Conservation (phyloP, 2,113 vertebrate species). For the Rafetus swinhoei region DNA sequence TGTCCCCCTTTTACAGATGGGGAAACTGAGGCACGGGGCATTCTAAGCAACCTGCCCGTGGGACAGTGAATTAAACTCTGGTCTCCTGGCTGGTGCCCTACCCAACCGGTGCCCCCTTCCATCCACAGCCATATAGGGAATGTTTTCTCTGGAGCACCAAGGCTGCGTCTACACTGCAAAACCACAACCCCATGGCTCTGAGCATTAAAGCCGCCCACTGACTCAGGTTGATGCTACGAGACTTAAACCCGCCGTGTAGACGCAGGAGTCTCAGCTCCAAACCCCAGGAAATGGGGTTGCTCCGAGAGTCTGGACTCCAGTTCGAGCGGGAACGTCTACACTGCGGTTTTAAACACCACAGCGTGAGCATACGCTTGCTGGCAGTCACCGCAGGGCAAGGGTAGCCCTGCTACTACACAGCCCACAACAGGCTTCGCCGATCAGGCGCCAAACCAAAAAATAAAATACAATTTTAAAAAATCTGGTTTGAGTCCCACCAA, state of each 20-base stretch:
- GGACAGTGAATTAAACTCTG: neutral
- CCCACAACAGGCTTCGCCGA: neutral
- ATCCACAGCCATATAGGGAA: neutral
- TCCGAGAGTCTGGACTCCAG: too few species aligned
- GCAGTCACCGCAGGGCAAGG: neutral
- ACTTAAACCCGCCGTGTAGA: neutral
- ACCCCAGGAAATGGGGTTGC: neutral
- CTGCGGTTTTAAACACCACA: too few species aligned
- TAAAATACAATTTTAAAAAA: neutral
- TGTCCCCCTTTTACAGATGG: neutral
- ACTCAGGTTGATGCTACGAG: neutral
- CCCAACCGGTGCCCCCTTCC: neutral
- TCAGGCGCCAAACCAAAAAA: neutral
- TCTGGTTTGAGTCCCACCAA: neutral
- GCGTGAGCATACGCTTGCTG: too few species aligned
- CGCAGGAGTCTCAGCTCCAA: neutral
- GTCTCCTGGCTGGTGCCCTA: neutral
- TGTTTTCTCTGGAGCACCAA: neutral
- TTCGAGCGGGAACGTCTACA: neutral
- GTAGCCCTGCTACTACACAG: neutral
- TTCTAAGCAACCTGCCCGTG: neutral
- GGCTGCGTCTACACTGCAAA: neutral
- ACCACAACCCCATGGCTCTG: neutral
- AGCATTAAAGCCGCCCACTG: neutral
- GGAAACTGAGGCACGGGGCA: neutral